Conservation (phyloP, 1,140 invertebrate species). For the Drosophila tsacasi region DNA sequence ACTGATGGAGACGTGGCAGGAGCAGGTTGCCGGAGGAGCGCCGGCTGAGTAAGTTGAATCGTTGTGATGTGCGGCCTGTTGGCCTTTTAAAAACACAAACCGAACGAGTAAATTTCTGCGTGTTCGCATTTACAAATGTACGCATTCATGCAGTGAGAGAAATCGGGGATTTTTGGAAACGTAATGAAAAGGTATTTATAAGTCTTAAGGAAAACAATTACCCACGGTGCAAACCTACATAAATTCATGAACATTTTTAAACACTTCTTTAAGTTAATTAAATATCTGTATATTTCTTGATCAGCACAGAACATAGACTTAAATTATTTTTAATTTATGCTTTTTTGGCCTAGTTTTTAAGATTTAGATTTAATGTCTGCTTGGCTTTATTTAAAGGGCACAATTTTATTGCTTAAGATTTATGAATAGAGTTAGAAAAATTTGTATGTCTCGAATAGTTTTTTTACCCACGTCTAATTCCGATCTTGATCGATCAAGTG, state of each 20-base stretch:
- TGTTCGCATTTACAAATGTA: slow-evolving; percentile 27
- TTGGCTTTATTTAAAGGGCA: too few species aligned
- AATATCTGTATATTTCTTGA: too few species aligned
- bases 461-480: too few species aligned
- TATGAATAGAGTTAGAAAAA: too few species aligned
- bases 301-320: too few species aligned
- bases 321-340: too few species aligned
- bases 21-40: neutral
- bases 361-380: too few species aligned
- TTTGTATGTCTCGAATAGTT: too few species aligned
- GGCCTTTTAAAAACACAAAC: slow-evolving; percentile 68
- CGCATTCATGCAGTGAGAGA: slow-evolving; percentile 10
- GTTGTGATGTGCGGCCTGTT: slow-evolving; percentile 51
- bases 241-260: neutral
- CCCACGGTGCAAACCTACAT: neutral
- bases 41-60: slow-evolving; percentile 52
- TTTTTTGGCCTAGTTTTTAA: too few species aligned
- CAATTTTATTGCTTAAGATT: neutral
- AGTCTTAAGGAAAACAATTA: neutral
- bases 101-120: slow-evolving; percentile 66
- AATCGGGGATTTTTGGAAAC: neutral
- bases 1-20: slow-evolving; percentile 27
- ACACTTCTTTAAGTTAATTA: too few species aligned
- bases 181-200: too few species aligned
- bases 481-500: too few species aligned